Evolutionary conservation across 2,113 vertebrate species (phyloP), one percentile per base, ranked within the genome.

Genomic region (Melanerpes formicivorus): DNA sequence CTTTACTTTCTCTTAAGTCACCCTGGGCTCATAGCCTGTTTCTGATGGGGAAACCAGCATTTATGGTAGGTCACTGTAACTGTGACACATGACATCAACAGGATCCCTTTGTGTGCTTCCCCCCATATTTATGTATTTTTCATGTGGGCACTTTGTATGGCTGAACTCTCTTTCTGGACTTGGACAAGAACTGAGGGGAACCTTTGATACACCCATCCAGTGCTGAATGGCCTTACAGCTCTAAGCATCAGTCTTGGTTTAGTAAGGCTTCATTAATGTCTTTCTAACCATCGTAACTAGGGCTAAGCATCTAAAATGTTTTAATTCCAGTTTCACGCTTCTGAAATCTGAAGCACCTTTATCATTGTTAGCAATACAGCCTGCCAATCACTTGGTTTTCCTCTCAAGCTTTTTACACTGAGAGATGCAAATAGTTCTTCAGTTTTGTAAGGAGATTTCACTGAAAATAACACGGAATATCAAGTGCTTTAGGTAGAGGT

Each of bases 181-280:
- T 7, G 2, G 30, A 34, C 12, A 18, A 16, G 25, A 21, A 17
- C 44, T 46, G 22, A 30, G 37, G 40, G 22, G 15, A 26, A 40
- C 37, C 26, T 56, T 25, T 29, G 11, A 52, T 37, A 4, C 2
- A 5, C 32, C 50, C 65, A 14, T n/a, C 34, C 30, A 0, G 0
- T 44, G 71, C 59, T 66, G 58, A 27, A 14, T 13, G 18, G 50
- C 59, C 60, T n/a, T 16, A 26, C 0, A 6, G 52, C 69, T 66
- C 19, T 32, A 54, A 76, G 50, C 37, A 58, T 34, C 72, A 29
- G 1, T 23, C 40, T 59, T 17, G 8, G 21, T n/a, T 81, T 59
- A 64, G 25, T 26, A 52, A 30, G 11, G 48, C 62, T 48, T 73
- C 16, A 26, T 5, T 34, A 7, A 13, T 11, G 26, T 26, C 56